Evolutionary conservation across 1,140 invertebrate species (phyloP).

Genomic region (Ericerus pela): DNA sequence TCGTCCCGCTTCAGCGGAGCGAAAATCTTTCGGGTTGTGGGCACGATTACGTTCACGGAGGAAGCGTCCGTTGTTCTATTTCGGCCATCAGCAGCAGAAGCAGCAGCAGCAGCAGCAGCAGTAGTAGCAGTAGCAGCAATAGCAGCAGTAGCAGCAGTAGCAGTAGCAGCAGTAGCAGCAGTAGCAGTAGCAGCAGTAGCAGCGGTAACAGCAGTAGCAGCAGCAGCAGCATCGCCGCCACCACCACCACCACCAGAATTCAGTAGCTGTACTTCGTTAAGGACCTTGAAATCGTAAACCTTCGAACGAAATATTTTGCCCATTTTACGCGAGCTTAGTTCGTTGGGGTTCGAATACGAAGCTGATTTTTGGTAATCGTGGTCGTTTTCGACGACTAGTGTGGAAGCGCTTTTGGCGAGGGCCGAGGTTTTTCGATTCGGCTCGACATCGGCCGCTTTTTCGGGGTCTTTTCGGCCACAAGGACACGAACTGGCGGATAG

Average conservation of each 20-base stretch:
- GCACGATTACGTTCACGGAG: constrained; percentile 44
- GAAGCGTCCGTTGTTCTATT: background rate
- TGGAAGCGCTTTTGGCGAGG: background rate
- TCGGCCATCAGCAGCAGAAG: too few relatives aligned
- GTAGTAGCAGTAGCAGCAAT: too few relatives aligned
- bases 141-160: too few relatives aligned
- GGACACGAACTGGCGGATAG: background rate
- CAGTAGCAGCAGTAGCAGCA: too few relatives aligned
- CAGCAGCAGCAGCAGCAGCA: too few relatives aligned
- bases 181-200: too few relatives aligned
- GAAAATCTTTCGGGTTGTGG: constrained; percentile 60
- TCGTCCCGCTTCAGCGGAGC: constrained; percentile 44
- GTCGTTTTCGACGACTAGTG: background rate
- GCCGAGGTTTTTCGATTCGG: background rate
- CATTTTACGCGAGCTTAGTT: background rate
- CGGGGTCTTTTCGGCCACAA: background rate
- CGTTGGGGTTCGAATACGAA: background rate
- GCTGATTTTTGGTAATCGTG: background rate
- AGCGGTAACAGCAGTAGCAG: too few relatives aligned
- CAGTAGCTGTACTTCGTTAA: background rate
- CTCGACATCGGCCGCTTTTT: background rate
- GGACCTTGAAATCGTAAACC: background rate
- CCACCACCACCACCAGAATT: background rate
- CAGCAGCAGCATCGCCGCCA: too few relatives aligned
- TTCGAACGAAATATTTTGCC: background rate